Conservation (phyloP, 2,797 vertebrate species). For the Melopsittacus undulatus region DNA sequence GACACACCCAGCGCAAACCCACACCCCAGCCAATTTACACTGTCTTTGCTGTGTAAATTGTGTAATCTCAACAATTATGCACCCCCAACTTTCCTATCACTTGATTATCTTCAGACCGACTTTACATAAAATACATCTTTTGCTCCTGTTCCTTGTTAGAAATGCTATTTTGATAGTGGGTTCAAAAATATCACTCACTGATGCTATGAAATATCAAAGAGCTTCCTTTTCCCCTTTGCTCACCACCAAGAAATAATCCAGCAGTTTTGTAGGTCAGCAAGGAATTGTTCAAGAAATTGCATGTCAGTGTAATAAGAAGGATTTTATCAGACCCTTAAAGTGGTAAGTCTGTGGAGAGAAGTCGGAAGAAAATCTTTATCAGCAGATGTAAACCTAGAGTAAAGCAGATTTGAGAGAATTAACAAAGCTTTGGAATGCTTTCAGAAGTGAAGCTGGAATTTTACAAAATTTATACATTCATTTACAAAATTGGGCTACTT, state of each 20-base stretch:
- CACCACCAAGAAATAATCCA: background rate
- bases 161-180: background rate
- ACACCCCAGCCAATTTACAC: background rate
- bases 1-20: background rate
- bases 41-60: background rate
- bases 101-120: background rate
- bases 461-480: background rate
- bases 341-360: background rate
- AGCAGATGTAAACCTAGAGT: background rate
- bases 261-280: background rate
- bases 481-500: background rate
- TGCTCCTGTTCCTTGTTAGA: background rate
- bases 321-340: slow-evolving; percentile 18
- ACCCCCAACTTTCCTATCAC: background rate
- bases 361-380: slow-evolving; percentile 15
- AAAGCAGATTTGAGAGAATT: slow-evolving; percentile 14
- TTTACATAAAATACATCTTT: background rate
- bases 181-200: background rate
- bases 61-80: background rate
- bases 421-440: background rate
- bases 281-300: slow-evolving; percentile 18
- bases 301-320: background rate
- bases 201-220: background rate
- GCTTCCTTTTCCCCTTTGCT: background rate
- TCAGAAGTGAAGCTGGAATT: background rate